These are phyloP conservation scores for Falcunculus frontatus DNA, from an alignment of 2,113 vertebrate species.

Conservation along the genomic window DNA sequence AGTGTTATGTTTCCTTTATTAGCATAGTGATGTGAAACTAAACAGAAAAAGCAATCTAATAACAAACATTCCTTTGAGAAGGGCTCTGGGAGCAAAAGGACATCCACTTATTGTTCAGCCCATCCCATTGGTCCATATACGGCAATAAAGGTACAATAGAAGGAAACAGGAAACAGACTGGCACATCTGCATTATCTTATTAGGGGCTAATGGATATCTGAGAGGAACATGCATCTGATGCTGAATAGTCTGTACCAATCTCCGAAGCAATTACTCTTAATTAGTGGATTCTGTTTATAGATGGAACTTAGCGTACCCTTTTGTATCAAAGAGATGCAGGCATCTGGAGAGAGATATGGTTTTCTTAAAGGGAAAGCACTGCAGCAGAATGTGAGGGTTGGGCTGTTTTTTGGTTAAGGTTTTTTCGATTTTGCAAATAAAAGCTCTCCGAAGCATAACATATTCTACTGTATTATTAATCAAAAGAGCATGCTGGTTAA, in stretches of 20 bases:
- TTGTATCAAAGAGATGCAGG: slow-evolving; percentile 73
- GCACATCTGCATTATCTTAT: slow-evolving; percentile 85
- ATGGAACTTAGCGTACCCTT: slow-evolving; percentile 79
- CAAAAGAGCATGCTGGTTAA: slow-evolving; percentile 3
- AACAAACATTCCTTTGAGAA: slow-evolving; percentile 82
- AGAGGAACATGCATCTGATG: slow-evolving; percentile 80
- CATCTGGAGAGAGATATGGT: slow-evolving; percentile 74
- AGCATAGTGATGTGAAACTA: slow-evolving; percentile 76
- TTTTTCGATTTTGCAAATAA: not conserved
- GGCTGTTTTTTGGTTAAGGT: not conserved
- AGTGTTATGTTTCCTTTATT: slow-evolving; percentile 74
- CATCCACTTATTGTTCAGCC: slow-evolving; percentile 83
- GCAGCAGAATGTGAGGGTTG: not conserved
- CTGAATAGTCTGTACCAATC: slow-evolving; percentile 78
- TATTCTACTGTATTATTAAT: slow-evolving; percentile 52
- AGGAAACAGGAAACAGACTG: slow-evolving; percentile 85
- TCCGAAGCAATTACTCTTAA: slow-evolving; percentile 83
- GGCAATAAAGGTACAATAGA: slow-evolving; percentile 82
- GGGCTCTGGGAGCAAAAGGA: slow-evolving; percentile 80
- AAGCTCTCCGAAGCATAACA: slow-evolving; percentile 31
- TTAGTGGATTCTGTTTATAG: slow-evolving; percentile 82
- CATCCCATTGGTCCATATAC: slow-evolving; percentile 83
- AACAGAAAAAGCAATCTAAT: slow-evolving; percentile 81
- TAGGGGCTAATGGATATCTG: slow-evolving; percentile 82
- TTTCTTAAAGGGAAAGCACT: slow-evolving; percentile 72